Conservation (phyloP, 92 coral and sea anemone species). For the Bergia sp. region DNA sequence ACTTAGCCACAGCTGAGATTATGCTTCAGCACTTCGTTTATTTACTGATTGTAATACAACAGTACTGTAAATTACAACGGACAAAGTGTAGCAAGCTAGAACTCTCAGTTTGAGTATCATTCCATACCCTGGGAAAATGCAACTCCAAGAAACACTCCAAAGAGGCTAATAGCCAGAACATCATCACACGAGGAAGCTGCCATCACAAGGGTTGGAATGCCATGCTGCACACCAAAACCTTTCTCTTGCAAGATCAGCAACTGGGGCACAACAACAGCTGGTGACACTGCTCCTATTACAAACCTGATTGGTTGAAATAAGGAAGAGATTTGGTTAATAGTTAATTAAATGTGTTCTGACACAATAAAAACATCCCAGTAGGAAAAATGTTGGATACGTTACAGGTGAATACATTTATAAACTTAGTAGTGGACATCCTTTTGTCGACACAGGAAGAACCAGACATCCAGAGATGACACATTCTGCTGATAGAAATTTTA, state of each 20-base stretch:
- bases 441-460: too few species aligned
- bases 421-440: too few species aligned
- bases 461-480: too few species aligned
- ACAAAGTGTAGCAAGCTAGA: background rate
- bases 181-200: conserved; percentile 99
- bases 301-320: conserved; percentile 59
- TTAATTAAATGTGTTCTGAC: too few species aligned
- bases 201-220: conserved; percentile 96
- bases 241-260: conserved; percentile 79
- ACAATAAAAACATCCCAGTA: too few species aligned
- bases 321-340: background rate
- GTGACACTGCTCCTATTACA: conserved; percentile 97
- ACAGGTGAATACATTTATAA: too few species aligned
- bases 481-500: too few species aligned
- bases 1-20: too few species aligned
- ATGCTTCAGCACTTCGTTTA: too few species aligned
- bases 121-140: conserved; percentile 90
- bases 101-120: background rate
- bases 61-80: too few species aligned
- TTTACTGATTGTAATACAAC: too few species aligned
- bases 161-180: conserved; percentile 95
- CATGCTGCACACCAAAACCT: conserved; percentile 92
- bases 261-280: conserved; percentile 98
- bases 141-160: conserved; percentile 93
- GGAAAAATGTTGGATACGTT: too few species aligned